Conservation (phyloP, 2,113 vertebrate genomes). For the Calyptommatus sinebrachiatus region DNA sequence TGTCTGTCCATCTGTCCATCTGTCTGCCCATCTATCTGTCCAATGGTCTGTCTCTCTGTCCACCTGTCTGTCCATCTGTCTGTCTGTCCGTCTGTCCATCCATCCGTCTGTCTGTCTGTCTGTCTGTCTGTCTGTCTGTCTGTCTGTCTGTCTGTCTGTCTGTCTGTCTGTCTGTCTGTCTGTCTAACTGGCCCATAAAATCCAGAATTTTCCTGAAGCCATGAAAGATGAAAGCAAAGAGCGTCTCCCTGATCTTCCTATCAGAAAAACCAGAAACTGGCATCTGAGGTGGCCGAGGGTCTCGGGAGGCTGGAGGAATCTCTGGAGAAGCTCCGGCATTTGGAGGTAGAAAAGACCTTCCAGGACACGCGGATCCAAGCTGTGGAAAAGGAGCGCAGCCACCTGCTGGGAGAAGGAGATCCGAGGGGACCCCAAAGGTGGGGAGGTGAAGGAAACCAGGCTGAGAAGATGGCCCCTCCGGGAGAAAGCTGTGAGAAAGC, state of each 20-base stretch:
- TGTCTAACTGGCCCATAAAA: background rate
- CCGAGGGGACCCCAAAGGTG: constrained; percentile 9
- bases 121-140: too few species aligned
- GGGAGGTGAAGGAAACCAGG: constrained; percentile 20
- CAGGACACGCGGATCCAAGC: constrained; percentile 46
- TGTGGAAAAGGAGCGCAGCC: constrained; percentile 55
- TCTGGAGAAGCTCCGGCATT: constrained; percentile 58
- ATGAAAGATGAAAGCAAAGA: too few species aligned
- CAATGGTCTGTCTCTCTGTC: too few species aligned
- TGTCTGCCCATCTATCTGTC: too few species aligned
- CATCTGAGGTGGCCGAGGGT: constrained; percentile 57
- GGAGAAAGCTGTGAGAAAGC: constrained; percentile 57
- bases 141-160: too few species aligned
- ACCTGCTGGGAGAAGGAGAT: constrained; percentile 66
- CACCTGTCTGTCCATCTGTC: too few species aligned
- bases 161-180: too few species aligned
- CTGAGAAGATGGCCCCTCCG: constrained; percentile 39
- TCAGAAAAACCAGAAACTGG: constrained; percentile 67
- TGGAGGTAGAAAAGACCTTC: constrained; percentile 53
- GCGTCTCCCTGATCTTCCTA: background rate
- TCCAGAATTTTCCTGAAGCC: background rate
- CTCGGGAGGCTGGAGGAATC: constrained; percentile 44
- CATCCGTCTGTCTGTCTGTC: too few species aligned
- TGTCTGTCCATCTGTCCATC: too few species aligned
- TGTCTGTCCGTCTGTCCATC: too few species aligned